Percentiles rank a stretch among this genome's conserved stretches.
Evolutionary conservation across 2,888 invertebrate genomes (phyloP).

Genomic region (Hesperia comma): DNA sequence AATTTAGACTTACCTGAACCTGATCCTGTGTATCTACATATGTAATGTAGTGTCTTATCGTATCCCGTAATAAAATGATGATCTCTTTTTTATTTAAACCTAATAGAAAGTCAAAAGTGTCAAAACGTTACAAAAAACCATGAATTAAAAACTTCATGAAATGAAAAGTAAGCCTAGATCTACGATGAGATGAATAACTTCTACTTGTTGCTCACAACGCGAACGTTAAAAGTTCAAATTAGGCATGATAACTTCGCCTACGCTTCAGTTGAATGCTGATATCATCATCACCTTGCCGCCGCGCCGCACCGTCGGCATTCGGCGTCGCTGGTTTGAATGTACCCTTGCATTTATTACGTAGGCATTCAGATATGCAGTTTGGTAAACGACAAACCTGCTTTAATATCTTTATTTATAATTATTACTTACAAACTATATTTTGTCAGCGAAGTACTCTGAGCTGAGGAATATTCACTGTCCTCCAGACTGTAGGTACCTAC

Average conservation of each 20-base stretch:
- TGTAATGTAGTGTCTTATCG: no score
- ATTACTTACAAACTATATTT: neutral
- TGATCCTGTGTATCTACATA: no score
- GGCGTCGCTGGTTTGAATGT: slow-evolving; percentile 37
- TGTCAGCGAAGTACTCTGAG: neutral
- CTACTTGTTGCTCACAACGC: neutral
- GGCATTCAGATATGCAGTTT: slow-evolving; percentile 33
- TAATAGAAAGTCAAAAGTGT: no score
- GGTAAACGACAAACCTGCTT: neutral
- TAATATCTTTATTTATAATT: neutral
- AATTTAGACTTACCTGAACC: no score
- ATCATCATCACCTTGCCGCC: slow-evolving; percentile 45
- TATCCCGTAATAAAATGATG: no score
- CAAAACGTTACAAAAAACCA: no score
- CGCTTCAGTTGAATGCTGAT: slow-evolving; percentile 44
- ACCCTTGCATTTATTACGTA: slow-evolving; percentile 46
- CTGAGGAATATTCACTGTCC: neutral
- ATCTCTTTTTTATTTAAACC: no score
- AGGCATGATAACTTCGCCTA: slow-evolving; percentile 41
- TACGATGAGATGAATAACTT: neutral
- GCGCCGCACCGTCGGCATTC: no score
- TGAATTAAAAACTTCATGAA: no score
- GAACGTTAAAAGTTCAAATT: slow-evolving; percentile 33
- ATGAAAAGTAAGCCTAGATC: no score
- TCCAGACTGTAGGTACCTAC: no score